Percentiles rank a stretch among this genome's conserved stretches.
These are phyloP conservation scores for Lepidonotus clava DNA, from an alignment of 2,888 invertebrate species.

Conservation along the genomic window DNA sequence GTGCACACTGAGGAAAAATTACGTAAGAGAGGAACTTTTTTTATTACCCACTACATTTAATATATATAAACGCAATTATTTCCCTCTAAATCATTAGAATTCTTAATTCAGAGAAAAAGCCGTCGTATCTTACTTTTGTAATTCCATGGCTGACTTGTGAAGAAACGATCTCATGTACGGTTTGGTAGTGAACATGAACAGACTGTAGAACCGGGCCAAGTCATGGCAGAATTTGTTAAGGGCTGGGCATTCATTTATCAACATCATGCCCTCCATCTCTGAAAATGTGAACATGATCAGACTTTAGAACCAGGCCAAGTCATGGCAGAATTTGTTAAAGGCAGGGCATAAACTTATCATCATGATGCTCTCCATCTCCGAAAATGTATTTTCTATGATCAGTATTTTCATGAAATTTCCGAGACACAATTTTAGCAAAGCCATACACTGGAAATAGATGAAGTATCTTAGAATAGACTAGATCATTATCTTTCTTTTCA, in stretches of 20 bases:
- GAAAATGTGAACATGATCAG: constrained; percentile 50
- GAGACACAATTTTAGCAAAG: too few relatives aligned
- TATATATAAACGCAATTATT: too few relatives aligned
- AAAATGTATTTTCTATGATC: too few relatives aligned
- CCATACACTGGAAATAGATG: too few relatives aligned
- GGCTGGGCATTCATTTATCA: constrained; percentile 27
- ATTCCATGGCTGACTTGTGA: constrained; percentile 53
- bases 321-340: constrained; percentile 57
- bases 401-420: too few relatives aligned
- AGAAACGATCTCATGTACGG: constrained; percentile 47
- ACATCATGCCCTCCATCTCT: constrained; percentile 57
- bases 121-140: constrained; percentile 58
- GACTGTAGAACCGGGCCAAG: constrained; percentile 56
- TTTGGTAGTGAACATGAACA: constrained; percentile 57
- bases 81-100: too few relatives aligned
- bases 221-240: constrained; percentile 59
- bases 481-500: too few relatives aligned
- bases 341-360: constrained; percentile 7
- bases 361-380: constrained; percentile 58
- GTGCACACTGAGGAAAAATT: too few relatives aligned
- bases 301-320: constrained; percentile 57
- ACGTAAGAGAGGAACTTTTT: too few relatives aligned
- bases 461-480: too few relatives aligned
- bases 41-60: too few relatives aligned
- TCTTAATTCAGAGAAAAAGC: too few relatives aligned